These are phyloP conservation scores for Drosophila navojoa DNA, from an alignment of 1,140 invertebrate species.

Conservation along the genomic window DNA sequence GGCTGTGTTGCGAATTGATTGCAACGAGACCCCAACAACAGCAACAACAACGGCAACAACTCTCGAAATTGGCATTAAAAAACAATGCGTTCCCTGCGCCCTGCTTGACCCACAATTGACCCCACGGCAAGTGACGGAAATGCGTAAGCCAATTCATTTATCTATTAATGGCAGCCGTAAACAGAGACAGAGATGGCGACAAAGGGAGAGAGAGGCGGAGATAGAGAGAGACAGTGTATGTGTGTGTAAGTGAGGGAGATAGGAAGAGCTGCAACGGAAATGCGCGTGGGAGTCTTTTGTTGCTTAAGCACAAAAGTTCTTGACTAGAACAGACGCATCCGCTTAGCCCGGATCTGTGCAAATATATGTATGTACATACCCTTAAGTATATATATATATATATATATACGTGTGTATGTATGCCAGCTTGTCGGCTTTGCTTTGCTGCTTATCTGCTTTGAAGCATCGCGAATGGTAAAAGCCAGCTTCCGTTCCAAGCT, in stretches of 20 bases:
- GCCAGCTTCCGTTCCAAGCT: conserved; percentile 64
- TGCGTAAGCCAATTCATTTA: conserved; percentile 66
- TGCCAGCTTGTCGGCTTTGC: background rate
- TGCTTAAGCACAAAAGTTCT: conserved; percentile 26
- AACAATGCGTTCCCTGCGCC: conserved; percentile 17
- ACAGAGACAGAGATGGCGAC: background rate
- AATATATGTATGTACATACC: conserved; percentile 2
- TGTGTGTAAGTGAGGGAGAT: background rate
- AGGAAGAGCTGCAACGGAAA: conserved; percentile 47
- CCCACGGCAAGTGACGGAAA: conserved; percentile 57
- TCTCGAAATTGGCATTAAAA: conserved; percentile 43
- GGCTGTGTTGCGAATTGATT: conserved; percentile 64
- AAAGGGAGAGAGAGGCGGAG: background rate
- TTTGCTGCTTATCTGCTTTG: conserved; percentile 45
- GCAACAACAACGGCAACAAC: conserved; percentile 4
- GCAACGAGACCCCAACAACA: conserved; percentile 22
- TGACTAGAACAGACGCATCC: conserved; percentile 25
- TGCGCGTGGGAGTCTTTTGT: conserved; percentile 62
- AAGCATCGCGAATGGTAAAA: conserved; percentile 50
- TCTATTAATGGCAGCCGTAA: conserved; percentile 61
- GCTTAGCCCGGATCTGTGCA: conserved; percentile 26
- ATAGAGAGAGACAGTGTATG: background rate
- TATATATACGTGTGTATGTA: too few relatives aligned
- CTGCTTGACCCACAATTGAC: background rate
- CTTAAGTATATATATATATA: too few relatives aligned